phyloP scores from a whole-genome alignment of 2,113 vertebrate species.

The Gymnobelideus leadbeateri region DNA sequence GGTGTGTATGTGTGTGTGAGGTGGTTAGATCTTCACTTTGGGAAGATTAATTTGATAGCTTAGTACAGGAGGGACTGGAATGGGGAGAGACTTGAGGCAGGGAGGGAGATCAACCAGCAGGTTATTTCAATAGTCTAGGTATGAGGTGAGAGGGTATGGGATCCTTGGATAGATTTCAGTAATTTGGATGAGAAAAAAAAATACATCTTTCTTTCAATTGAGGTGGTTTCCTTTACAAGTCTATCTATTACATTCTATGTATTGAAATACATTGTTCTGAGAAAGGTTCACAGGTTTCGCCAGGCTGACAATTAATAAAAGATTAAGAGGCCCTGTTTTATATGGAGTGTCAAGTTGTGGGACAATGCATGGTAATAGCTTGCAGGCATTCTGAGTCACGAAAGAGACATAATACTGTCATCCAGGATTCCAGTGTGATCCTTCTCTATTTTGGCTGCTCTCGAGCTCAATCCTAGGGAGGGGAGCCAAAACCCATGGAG shows the following conservation, averaged over 20 bases:
- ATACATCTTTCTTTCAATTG: not conserved
- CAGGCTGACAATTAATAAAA: not conserved
- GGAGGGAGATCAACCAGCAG: not conserved
- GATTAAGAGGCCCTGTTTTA: not conserved
- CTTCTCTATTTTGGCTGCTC: not conserved
- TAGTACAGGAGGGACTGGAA: not conserved
- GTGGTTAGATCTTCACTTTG: not conserved
- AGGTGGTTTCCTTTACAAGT: not conserved
- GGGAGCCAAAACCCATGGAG: not conserved
- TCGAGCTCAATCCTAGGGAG: not conserved
- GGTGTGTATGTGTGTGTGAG: not conserved
- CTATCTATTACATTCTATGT: not conserved
- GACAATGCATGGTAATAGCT: not conserved
- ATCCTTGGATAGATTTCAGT: not conserved
- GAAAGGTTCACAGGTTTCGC: not conserved
- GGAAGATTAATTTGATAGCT: not conserved
- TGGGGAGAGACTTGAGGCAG: not conserved
- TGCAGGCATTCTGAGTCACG: not conserved
- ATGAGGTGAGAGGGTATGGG: not conserved
- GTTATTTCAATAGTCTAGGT: not conserved
- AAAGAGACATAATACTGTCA: not conserved
- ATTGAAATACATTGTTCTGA: not conserved
- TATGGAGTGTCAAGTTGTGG: not conserved
- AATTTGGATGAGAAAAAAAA: not conserved
- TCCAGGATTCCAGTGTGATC: not conserved